Conservation (phyloP, 2,113 vertebrate genomes). For the Crypturellus undulatus region DNA sequence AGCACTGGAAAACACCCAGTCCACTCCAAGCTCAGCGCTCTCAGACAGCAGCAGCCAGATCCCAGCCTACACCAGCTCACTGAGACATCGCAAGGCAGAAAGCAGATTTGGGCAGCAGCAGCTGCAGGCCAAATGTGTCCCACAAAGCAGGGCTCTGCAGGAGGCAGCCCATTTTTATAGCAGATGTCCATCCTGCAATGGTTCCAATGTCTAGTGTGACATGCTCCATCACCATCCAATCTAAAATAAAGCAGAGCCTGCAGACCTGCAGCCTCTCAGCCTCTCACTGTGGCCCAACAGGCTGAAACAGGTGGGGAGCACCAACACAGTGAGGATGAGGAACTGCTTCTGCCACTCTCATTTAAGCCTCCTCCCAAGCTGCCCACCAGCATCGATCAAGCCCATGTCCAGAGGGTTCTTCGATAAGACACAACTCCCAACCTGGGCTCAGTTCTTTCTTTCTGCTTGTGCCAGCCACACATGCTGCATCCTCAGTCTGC, state of each 20-base stretch:
- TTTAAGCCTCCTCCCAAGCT: not conserved
- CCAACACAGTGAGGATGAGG: not conserved
- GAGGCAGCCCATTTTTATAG: slow-evolving; percentile 50
- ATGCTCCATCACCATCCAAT: slow-evolving; percentile 1
- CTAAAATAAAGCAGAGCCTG: slow-evolving; percentile 33
- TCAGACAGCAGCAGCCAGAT: not conserved
- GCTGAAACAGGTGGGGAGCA: not conserved
- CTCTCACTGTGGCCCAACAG: not conserved
- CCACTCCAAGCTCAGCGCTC: rapidly evolving
- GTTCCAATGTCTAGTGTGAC: not conserved
- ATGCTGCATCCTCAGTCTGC: not conserved
- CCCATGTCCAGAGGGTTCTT: not conserved
- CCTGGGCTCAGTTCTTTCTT: not conserved
- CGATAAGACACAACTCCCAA: not conserved
- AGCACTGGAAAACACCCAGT: slow-evolving; percentile 18
- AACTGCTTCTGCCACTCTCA: not conserved
- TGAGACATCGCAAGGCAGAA: slow-evolving; percentile 32
- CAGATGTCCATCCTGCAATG: slow-evolving; percentile 40
- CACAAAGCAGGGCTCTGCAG: slow-evolving; percentile 28
- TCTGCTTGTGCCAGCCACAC: not conserved
- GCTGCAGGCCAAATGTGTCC: slow-evolving; percentile 54
- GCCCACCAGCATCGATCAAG: not conserved
- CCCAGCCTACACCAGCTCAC: slow-evolving; percentile 18
- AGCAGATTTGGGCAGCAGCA: slow-evolving; percentile 22
- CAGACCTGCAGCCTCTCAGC: not conserved